Evolutionary conservation across 1,140 invertebrate species (phyloP).

Genomic region (Drosophila oshimai): DNA sequence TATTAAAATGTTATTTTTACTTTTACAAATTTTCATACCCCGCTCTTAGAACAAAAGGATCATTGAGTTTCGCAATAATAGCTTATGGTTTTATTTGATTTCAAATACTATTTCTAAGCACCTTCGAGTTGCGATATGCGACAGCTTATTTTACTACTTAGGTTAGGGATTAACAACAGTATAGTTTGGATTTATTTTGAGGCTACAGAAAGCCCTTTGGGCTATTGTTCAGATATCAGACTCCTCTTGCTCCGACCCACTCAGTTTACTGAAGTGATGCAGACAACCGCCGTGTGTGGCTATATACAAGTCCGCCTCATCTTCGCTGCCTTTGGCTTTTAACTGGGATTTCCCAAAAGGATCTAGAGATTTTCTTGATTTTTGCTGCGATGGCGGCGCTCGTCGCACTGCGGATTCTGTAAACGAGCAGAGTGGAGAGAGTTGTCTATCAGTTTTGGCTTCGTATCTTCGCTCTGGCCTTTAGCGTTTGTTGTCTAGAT

Average conservation of each 20-base stretch:
- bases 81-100: conserved; percentile 58
- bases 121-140: conserved; percentile 34
- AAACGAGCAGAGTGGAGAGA: conserved; percentile 67
- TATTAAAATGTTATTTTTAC: too few relatives aligned
- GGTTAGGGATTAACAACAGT: conserved; percentile 54
- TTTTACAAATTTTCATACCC: too few relatives aligned
- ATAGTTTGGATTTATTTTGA: conserved; percentile 7
- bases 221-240: conserved; percentile 51
- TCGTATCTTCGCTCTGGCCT: not conserved
- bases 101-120: conserved; percentile 57
- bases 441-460: conserved; percentile 61
- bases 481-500: not conserved
- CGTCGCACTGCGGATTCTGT: conserved; percentile 52
- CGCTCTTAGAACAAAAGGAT: too few relatives aligned
- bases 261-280: conserved; percentile 54
- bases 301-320: conserved; percentile 63
- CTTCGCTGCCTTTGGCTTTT: conserved; percentile 29
- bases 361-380: conserved; percentile 21
- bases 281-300: conserved; percentile 71
- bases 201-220: conserved; percentile 22
- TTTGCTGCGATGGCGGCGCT: conserved; percentile 15
- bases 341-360: conserved; percentile 32
- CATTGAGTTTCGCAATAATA: not conserved
- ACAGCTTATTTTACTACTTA: conserved; percentile 48
- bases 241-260: conserved; percentile 44